A percentile compares a stretch with the other conserved stretches of the same genome.
Conservation (phyloP, 2,113 vertebrate genomes). For the Cisticola juncidis region DNA sequence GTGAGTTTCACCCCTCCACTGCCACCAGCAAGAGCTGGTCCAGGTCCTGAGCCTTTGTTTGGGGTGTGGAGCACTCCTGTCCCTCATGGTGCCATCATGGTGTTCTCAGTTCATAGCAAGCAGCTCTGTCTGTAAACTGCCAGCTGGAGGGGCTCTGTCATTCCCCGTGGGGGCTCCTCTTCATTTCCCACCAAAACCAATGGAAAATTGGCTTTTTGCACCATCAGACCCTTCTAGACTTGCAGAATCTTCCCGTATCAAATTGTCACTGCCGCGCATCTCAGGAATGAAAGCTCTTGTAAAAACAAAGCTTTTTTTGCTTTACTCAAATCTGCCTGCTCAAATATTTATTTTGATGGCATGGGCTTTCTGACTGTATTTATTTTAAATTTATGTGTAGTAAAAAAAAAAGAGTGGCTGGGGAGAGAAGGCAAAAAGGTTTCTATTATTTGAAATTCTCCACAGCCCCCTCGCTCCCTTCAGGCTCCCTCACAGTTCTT, state of each 20-base stretch:
- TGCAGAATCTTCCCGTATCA: neutral
- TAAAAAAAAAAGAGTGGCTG: neutral
- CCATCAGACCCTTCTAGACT: neutral
- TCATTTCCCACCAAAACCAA: neutral
- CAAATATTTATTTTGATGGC: slow-evolving; percentile 50
- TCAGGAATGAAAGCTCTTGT: neutral
- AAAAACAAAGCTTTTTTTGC: neutral
- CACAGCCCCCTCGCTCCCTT: neutral
- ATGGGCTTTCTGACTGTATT: neutral
- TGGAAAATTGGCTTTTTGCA: neutral
- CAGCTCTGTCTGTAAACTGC: accelerated
- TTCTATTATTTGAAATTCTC: neutral
- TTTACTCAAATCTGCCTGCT: neutral
- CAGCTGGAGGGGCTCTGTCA: neutral
- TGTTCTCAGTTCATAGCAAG: accelerated
- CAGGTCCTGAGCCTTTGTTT: neutral
- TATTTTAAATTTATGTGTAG: slow-evolving; percentile 3
- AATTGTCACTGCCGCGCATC: neutral
- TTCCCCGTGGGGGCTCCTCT: neutral
- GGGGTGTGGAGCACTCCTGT: accelerated
- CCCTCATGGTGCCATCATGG: accelerated
- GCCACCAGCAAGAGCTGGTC: neutral
- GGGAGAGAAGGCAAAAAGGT: neutral
- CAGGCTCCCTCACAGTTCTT: neutral
- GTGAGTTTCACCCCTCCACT: neutral